These are phyloP conservation scores for Euzophera pinguis DNA, from an alignment of 2,888 invertebrate species.

Conservation along the genomic window DNA sequence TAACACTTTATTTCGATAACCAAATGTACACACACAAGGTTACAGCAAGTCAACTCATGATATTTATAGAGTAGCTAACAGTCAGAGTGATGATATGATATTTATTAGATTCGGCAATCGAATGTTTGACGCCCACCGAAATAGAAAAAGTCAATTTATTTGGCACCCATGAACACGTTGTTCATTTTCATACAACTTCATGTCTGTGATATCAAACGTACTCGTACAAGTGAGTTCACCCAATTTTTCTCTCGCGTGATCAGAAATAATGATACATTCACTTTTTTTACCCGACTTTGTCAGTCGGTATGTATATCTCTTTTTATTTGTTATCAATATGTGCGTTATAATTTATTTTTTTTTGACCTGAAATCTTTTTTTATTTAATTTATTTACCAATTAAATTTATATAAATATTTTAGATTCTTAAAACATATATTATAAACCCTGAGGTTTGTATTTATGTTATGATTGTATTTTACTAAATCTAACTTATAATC, in stretches of 20 bases:
- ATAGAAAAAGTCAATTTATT: constrained; percentile 43
- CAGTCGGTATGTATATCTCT: too few relatives aligned
- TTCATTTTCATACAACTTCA: constrained; percentile 14
- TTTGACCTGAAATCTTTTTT: too few relatives aligned
- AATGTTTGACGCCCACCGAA: constrained; percentile 32
- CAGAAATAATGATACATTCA: too few relatives aligned
- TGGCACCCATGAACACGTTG: constrained; percentile 25
- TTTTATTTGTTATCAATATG: too few relatives aligned
- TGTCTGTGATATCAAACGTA: constrained; percentile 31
- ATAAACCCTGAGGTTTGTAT: too few relatives aligned
- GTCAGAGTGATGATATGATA: constrained; percentile 19
- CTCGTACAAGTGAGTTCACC: constrained; percentile 26
- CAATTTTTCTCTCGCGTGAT: constrained; percentile 19
- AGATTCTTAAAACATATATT: too few relatives aligned
- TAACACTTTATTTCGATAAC: neutral
- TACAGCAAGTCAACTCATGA: constrained; percentile 22
- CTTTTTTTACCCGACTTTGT: too few relatives aligned
- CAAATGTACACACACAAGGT: constrained; percentile 12
- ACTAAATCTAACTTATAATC: too few relatives aligned
- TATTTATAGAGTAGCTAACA: constrained; percentile 32
- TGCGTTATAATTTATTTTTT: too few relatives aligned
- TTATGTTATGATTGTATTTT: too few relatives aligned
- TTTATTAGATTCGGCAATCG: constrained; percentile 9
- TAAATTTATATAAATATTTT: too few relatives aligned
- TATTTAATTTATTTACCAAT: too few relatives aligned